phyloP scores from a whole-genome alignment of 2,797 vertebrate species.

The Cynopterus sphinx region DNA sequence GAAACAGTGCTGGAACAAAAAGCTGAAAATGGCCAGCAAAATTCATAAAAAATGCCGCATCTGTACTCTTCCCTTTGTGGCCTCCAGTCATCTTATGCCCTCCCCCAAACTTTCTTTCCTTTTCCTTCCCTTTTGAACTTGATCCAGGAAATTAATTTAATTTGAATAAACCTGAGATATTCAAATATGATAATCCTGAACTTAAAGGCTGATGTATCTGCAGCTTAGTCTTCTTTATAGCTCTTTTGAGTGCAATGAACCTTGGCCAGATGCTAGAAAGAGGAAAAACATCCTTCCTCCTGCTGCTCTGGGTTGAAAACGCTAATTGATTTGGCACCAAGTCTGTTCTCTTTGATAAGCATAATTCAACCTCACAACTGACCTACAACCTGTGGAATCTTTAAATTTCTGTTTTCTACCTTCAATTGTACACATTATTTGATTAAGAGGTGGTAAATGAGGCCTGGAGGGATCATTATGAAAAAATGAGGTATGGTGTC shows the following conservation, averaged over 20 bases:
- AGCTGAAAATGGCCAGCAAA: not conserved
- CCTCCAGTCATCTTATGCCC: not conserved
- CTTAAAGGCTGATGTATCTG: not conserved
- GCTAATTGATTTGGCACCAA: not conserved
- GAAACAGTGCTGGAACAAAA: not conserved
- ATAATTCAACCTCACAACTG: not conserved
- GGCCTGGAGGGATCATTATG: not conserved
- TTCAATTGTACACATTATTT: not conserved
- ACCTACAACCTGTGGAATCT: not conserved
- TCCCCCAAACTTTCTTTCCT: not conserved
- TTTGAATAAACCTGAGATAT: constrained; percentile 47
- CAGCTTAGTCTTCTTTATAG: constrained; percentile 14
- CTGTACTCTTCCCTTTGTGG: not conserved
- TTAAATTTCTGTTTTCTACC: not conserved
- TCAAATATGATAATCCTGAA: not conserved
- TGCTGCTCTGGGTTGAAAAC: not conserved
- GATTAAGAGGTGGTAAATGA: not conserved
- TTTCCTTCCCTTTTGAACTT: not conserved
- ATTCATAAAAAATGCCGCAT: not conserved
- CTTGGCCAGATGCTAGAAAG: not conserved
- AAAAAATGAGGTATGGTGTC: not conserved
- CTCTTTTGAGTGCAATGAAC: not conserved
- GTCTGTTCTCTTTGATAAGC: not conserved
- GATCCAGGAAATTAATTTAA: constrained; percentile 44
- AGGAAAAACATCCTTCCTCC: not conserved